phyloP scores from a whole-genome alignment of 1,140 invertebrate genomes.

The Eriosoma lanigerum region DNA sequence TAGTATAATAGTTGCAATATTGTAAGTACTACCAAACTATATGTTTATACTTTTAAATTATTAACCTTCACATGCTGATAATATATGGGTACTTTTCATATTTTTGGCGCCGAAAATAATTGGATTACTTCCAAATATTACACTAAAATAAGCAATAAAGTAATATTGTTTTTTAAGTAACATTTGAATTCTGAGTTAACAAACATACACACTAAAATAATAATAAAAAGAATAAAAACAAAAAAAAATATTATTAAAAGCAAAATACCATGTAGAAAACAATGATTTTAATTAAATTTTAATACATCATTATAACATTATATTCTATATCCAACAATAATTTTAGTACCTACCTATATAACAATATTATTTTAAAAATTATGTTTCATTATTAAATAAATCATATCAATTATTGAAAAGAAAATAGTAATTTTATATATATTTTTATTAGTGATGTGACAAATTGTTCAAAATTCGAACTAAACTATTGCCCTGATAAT shows the following conservation, averaged over 20 bases:
- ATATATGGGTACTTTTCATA: constrained; percentile 28
- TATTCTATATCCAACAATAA: too few species aligned
- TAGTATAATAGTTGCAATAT: background rate
- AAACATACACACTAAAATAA: background rate
- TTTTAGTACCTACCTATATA: too few species aligned
- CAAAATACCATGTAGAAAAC: background rate
- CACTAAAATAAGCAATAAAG: constrained; percentile 45
- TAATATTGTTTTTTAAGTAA: constrained; percentile 36
- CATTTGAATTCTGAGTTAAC: background rate
- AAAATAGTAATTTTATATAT: too few species aligned
- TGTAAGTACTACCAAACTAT: background rate
- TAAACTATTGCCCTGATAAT: too few species aligned
- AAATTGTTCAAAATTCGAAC: too few species aligned
- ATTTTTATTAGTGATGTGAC: too few species aligned
- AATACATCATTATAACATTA: too few species aligned
- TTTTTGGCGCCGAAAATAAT: constrained; percentile 28
- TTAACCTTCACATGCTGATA: constrained; percentile 26
- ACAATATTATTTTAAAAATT: too few species aligned
- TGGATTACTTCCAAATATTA: background rate
- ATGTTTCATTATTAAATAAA: too few species aligned
- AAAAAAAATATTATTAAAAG: background rate
- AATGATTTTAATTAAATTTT: background rate
- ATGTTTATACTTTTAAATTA: background rate
- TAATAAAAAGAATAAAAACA: background rate
- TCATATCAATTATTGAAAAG: too few species aligned